A percentile compares a stretch with the other conserved stretches of the same genome.
These are phyloP conservation scores for Enteromius anoplus DNA, from an alignment of 2,797 vertebrate species.

Conservation along the genomic window DNA sequence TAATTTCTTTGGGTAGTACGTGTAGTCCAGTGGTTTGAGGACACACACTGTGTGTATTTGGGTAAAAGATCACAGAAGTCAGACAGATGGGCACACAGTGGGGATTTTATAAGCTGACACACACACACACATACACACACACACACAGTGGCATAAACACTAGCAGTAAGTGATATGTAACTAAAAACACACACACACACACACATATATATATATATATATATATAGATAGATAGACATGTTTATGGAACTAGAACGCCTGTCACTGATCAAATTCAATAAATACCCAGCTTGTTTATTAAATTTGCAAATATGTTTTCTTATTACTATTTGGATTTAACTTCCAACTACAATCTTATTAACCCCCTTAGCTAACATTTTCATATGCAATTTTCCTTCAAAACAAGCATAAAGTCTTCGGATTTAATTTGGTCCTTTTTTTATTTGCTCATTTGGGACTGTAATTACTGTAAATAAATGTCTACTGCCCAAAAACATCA, in stretches of 20 bases:
- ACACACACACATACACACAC: conserved; percentile 31
- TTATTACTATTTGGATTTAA: neutral
- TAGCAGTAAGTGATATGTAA: neutral
- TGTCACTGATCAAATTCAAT: neutral
- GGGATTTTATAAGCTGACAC: conserved; percentile 33
- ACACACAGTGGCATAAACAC: neutral
- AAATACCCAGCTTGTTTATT: neutral
- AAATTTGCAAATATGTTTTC: neutral
- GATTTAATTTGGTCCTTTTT: neutral
- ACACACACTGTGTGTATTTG: conserved; percentile 4
- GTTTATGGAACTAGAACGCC: neutral
- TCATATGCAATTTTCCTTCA: neutral
- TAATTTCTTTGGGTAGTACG: neutral
- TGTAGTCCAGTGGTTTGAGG: conserved; percentile 28
- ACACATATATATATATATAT: neutral
- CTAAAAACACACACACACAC: neutral
- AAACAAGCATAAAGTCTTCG: neutral
- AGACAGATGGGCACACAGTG: conserved; percentile 31
- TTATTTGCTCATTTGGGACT: neutral
- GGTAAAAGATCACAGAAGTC: conserved; percentile 27
- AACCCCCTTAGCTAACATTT: neutral
- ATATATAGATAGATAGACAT: neutral
- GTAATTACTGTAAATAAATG: conserved; percentile 1
- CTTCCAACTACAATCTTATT: neutral
- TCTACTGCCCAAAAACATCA: neutral